Evolutionary conservation across 2,113 vertebrate genomes (phyloP).

Genomic region (Hippocampus comes): DNA sequence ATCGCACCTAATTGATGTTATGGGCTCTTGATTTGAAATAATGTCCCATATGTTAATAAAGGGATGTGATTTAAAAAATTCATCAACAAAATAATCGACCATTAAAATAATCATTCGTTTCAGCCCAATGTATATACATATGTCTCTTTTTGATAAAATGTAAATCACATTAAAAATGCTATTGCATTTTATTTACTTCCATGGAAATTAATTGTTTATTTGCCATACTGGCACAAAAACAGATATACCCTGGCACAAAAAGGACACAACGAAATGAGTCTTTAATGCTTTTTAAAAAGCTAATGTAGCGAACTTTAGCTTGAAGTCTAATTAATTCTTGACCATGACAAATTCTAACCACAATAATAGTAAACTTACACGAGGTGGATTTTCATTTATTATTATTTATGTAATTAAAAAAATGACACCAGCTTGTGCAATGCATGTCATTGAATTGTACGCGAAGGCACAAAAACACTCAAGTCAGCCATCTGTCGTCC

Average conservation of each 20-base stretch:
- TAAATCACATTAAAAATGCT: not conserved
- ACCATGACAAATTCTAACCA: not conserved
- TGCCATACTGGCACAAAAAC: not conserved
- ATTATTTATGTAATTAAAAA: no score
- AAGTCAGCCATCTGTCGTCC: slow-evolving; percentile 33
- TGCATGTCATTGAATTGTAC: not conserved
- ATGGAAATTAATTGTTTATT: not conserved
- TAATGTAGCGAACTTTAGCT: not conserved
- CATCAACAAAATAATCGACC: no score
- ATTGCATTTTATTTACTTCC: not conserved
- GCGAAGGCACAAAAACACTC: not conserved
- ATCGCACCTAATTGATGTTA: no score
- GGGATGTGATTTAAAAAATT: no score
- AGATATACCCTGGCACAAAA: not conserved
- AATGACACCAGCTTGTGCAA: not conserved
- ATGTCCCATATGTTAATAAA: no score
- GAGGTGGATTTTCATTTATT: not conserved
- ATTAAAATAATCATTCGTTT: no score
- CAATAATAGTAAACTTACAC: not conserved
- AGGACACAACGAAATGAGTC: not conserved
- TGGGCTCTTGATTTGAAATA: no score
- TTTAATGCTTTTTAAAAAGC: not conserved
- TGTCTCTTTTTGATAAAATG: no score
- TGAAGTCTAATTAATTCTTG: not conserved
- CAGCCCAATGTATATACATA: no score